Evolutionary conservation across 2,797 vertebrate genomes (phyloP), one percentile per base, ranked within the genome.

Genomic region (Rhinatrema bivittatum): DNA sequence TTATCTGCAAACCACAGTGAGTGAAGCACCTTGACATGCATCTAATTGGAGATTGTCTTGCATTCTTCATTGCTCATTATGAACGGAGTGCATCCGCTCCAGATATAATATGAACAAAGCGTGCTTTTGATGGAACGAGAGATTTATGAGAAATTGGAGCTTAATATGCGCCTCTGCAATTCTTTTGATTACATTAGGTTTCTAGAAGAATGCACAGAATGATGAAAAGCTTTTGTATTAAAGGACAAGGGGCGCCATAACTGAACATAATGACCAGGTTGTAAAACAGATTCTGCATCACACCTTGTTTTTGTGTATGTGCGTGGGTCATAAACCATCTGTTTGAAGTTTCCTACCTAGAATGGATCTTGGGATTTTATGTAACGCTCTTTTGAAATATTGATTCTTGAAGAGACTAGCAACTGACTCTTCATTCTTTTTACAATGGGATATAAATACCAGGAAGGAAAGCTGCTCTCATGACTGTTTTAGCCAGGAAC

Each of bases 401-500:
- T 7, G 16, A 16, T 11, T 9, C 36, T 34, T 28, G 32, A 27
- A 32, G 32, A 29, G 36, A 36, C 42, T 16, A 32, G 50, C 41
- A 54, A 4, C 27, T 53, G 33, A n/a, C 11, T 25, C 25, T 22
- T 43, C 39, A 43, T 62, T 49, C 16, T 40, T 40, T 9, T 45
- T 44, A 28, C 45, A 20, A 36, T 42, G 29, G 49, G 38, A 19
- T 24, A 24, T 46, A 39, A 52, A 20, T 41, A 48, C 58, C 26
- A 46, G 52, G 56, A 58, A 53, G 25, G 26, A 35, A 64, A 51
- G 39, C 28, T 31, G 2, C 40, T 53, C 61, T 33, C 41, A 30
- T 48, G 20, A 35, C 41, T 35, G 39, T 53, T 47, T 20, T 54
- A 37, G 59, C 40, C 33, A 12, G 46, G 32, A 52, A 32, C 44